Base-by-base conservation (phyloP, 2,113 vertebrate species). In the Semicossyphus pulcher region DNA sequence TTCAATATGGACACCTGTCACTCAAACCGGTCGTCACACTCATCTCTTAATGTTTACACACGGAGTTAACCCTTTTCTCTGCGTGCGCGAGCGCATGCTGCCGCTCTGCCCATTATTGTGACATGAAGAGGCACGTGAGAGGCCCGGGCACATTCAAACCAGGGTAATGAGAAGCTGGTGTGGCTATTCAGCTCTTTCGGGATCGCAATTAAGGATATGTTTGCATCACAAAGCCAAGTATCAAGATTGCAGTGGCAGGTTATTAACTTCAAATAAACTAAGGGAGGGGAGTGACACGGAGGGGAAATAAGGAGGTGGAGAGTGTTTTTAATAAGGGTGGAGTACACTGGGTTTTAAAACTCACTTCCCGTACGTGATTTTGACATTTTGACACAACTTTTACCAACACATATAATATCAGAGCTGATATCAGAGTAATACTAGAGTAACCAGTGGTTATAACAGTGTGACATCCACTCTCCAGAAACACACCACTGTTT, bases 151-250 rank as follows among this genome's bases (percentile, higher is more conserved):
- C 84, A 90, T 92, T 91, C 80, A 86, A 78, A 78, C 66, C 74
- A 29, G 76, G 52, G 86, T 89, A 92, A 90, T 91, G 88, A 92
- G 84, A 92, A 88, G 81, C 80, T 72, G 83, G 62, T 72, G 82
- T 16, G 77, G 70, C 83, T 85, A 89, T 91, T 93, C 84, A 91
- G 76, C 80, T 83, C 84, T 88, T 88, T 83, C 84, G 78, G 81
- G 78, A 90, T 85, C 83, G 90, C 85, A 90, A 91, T 93, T 92
- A 93, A 92, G 76, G 56, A 88, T 47, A 81, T 58, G 80, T 93
- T 94, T 94, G 91, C 92, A 93, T 93, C 85, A 92, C 88, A 93
- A 94, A 92, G 89, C 83, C 71, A 82, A 89, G 88, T 72, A 90
- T 88, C 73, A 79, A 83, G 83, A 88, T n/a, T 83, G 84, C 81